These are phyloP conservation scores for Goniozus legneri DNA, from an alignment of 1,140 invertebrate species.

Conservation along the genomic window DNA sequence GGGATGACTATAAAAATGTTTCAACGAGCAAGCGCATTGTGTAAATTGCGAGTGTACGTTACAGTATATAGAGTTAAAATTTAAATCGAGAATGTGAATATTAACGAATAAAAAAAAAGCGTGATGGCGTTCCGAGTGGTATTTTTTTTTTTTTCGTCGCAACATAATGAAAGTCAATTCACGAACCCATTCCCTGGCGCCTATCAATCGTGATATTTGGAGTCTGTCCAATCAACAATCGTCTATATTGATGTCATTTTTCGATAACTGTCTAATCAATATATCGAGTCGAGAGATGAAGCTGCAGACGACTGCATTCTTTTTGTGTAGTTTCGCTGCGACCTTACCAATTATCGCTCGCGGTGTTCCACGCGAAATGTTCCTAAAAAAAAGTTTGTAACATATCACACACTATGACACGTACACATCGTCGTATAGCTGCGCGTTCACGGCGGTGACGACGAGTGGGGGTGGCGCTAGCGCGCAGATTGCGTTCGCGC, in stretches of 20 bases:
- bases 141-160: no score
- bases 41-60: no score
- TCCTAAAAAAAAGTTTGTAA: constrained; percentile 53
- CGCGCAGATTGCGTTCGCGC: no score
- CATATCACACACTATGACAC: constrained; percentile 40
- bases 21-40: no score
- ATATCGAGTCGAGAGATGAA: constrained; percentile 42
- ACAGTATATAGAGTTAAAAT: no score
- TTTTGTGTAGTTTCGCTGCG: constrained; percentile 40
- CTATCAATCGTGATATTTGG: constrained; percentile 45
- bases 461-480: no score
- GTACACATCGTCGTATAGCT: constrained; percentile 12
- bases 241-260: constrained; percentile 53
- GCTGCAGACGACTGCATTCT: constrained; percentile 40
- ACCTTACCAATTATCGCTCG: constrained; percentile 35
- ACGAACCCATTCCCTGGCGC: constrained; percentile 27
- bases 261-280: constrained; percentile 53
- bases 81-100: no score
- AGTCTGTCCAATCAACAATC: constrained; percentile 50
- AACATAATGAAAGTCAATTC: no score
- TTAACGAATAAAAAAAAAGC: no score
- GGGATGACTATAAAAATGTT: no score
- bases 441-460: background rate
- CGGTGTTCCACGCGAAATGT: constrained; percentile 48
- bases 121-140: no score